Conservation (phyloP, 2,113 vertebrate genomes). For the Boleophthalmus pectinirostris region DNA sequence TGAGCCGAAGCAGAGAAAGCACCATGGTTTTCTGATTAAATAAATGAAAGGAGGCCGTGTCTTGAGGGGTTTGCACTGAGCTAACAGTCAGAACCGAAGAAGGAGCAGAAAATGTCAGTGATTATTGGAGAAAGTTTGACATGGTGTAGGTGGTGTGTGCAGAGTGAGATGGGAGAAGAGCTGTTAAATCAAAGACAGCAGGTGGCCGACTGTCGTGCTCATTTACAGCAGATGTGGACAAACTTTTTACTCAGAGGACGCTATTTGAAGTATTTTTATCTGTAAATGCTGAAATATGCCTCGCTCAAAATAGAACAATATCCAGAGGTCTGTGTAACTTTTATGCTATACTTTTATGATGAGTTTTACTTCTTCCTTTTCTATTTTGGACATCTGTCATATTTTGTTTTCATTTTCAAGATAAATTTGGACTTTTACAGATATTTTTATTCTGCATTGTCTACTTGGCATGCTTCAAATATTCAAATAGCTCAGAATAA, state of each 20-base stretch:
- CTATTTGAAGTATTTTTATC: neutral
- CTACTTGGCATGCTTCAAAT: too few species aligned
- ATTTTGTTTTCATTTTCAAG: too few species aligned
- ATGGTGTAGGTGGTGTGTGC: conserved; percentile 8
- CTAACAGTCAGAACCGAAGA: conserved; percentile 25
- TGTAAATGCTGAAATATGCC: neutral
- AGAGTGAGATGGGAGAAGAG: conserved; percentile 9
- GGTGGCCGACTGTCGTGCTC: neutral
- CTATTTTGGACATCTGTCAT: too few species aligned
- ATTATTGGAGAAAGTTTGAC: neutral
- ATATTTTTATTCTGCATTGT: too few species aligned
- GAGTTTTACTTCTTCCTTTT: too few species aligned
- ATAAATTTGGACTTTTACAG: too few species aligned
- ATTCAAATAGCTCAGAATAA: too few species aligned
- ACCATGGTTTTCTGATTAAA: conserved; percentile 18
- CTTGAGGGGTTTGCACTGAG: conserved; percentile 21
- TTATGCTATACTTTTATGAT: neutral
- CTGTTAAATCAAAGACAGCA: conserved; percentile 11
- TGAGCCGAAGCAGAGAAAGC: conserved; percentile 20
- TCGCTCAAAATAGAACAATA: neutral
- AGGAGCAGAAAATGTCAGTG: conserved; percentile 9
- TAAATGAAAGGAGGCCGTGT: conserved; percentile 19
- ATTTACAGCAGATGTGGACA: neutral
- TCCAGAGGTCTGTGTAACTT: neutral
- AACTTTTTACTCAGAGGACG: neutral